Conservation (phyloP, 2,888 invertebrate genomes). For the Cosmia pyralina region DNA sequence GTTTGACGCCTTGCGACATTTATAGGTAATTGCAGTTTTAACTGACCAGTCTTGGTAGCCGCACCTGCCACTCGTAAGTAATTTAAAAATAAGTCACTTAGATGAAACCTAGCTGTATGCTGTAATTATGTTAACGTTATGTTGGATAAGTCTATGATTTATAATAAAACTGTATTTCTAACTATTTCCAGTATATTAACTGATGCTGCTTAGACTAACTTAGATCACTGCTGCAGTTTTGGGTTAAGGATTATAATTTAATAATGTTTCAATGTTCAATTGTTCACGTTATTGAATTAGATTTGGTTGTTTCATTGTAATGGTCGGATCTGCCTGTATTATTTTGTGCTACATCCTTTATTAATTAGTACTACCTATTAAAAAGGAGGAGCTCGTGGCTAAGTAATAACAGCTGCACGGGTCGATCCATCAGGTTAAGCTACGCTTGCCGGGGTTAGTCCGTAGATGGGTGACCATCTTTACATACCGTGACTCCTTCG, state of each 20-base stretch:
- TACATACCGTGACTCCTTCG: too few relatives aligned
- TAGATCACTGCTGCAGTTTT: slow-evolving; percentile 19
- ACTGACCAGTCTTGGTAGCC: slow-evolving; percentile 57
- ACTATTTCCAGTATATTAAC: slow-evolving; percentile 17
- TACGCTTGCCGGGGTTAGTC: too few relatives aligned
- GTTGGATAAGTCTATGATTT: slow-evolving; percentile 52
- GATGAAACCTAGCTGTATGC: slow-evolving; percentile 44
- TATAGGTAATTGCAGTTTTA: slow-evolving; percentile 77
- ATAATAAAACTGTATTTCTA: slow-evolving; percentile 38
- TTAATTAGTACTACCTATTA: background rate
- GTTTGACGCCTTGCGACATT: slow-evolving; percentile 81
- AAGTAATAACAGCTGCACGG: too few relatives aligned
- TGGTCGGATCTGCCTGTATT: slow-evolving; percentile 17
- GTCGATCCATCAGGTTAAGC: too few relatives aligned
- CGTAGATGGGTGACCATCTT: too few relatives aligned
- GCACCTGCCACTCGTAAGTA: slow-evolving; percentile 71
- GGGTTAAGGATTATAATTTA: slow-evolving; percentile 36
- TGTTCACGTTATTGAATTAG: slow-evolving; percentile 33
- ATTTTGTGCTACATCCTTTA: slow-evolving; percentile 21
- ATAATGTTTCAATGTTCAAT: slow-evolving; percentile 45
- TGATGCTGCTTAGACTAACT: background rate
- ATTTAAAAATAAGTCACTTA: slow-evolving; percentile 66
- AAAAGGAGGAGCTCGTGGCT: too few relatives aligned
- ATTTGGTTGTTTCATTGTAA: slow-evolving; percentile 25
- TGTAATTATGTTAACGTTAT: slow-evolving; percentile 60